Evolutionary conservation across 2,797 vertebrate genomes (phyloP), one percentile per base, ranked within the genome.

Genomic region (Neosilurus mollespiculum): DNA sequence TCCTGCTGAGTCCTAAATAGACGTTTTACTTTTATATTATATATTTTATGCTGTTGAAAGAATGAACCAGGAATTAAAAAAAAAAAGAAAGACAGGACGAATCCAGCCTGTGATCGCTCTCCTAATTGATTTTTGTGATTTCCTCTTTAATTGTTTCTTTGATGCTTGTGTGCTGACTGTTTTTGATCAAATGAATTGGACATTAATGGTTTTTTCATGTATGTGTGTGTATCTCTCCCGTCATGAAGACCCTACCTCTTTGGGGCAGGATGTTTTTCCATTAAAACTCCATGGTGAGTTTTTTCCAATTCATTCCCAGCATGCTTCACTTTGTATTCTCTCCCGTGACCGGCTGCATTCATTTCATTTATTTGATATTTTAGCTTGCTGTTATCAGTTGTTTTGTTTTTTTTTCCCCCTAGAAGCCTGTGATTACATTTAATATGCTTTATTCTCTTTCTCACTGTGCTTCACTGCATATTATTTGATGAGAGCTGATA

Each of bases 241-340:
- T 91, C 90, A 89, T 93, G 96, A 98, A 99, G 98, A 96, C 97
- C 97, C 94, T 98, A 98, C 96, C 96, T 99, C 95, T 98, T 99
- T 97, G 98, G 98, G 96, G 97, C 96, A 94, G 98, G 98, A 96
- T 99, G 97, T 97, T 99, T 99, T 98, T 97, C 98, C 96, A 97
- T 98, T 95, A 98, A 97, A 98, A 97, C 98, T 97, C 98, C 98
- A 91, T 99, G 98, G 98, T 99, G 97, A 99, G 98, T 99, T 96
- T 94, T 22, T 87, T 92, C 86, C 91, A 91, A 87, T 94, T 94
- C 91, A 89, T 90, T 94, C 93, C 92, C 95, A 95, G 97, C 97
- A 98, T 98, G 98, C 94, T 90, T 89, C 81, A 82, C 94, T 89
- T 88, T 83, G 83, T 90, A 75, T 84, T 78, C 77, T 53, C 88